Evolutionary conservation across 2,888 invertebrate genomes (phyloP), one percentile per base, ranked within the genome.

Genomic region (Hirtodrosophila confusa): DNA sequence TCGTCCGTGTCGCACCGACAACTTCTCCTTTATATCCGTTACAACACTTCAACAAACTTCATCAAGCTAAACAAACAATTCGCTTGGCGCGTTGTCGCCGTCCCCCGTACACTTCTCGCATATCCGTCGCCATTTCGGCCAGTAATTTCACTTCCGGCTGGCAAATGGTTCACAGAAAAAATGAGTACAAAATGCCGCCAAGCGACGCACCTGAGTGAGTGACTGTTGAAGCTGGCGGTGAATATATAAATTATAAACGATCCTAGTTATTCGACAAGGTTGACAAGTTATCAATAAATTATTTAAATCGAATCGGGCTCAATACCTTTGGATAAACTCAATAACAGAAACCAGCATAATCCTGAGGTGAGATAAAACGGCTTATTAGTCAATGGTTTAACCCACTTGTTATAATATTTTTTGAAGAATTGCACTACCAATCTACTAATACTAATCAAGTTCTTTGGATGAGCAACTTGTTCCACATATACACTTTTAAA

Each of bases 21-120:
- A 85, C 85, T 85, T 77, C 61, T 50, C 71, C 72, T 82, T 86
- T 79, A 84, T 87, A 84, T 84, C 88, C 88, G 86, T 61, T 62
- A 33, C 57, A 71, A 50, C 55, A 36, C 35, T 33, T n/a, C 29
- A 45, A 48, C 24, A 33, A 36, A 8, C 45, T n/a, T n/a, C n/a
- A 43, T 36, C 24, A 43, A 54, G 51, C 67, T 66, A 75, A 67
- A 67, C 55, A 71, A 85, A 65, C 56, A 64, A 78, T 74, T 85
- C 75, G 75, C 68, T 71, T 70, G 62, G 49, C 80, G 66, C 73
- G 80, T 63, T 53, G 50, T 29, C 24, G 72, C 60, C 64, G 60
- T 48, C 9, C 9, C 48, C 8, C 60, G 71, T 61, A 57, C 67
- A 71, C 75, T 73, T 78, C 69, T 67, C 80, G 67, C 69, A 66